Base-by-base conservation (phyloP, 2,888 invertebrate species). In the Ichneumoninae sp. region DNA sequence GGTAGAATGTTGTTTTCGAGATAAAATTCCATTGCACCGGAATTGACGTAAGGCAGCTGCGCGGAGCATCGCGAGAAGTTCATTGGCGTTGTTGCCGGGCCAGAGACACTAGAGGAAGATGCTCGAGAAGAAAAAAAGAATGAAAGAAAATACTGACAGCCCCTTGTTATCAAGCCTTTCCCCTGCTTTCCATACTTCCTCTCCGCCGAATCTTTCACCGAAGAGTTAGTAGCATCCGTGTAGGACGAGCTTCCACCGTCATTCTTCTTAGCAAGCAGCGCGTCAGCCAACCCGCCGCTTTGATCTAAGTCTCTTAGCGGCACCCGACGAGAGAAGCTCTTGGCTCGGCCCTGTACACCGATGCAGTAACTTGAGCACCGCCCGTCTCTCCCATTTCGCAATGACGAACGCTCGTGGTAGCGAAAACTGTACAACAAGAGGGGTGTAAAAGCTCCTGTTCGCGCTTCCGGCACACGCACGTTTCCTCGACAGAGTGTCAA, bases 291-390 rank as follows among this genome's bases (percentile, higher is more conserved):
- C 26, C 30, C 30, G 26, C 33, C 30, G 69, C 69, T 70, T 70
- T 70, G 69, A 70, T 52, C 69, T 10, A 26, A 40, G 54, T 40
- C 73, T 60, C 57, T 57, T 54, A 73, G 73, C 52, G 73, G 73
- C 40, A n/a, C 57, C 54, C 40, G 73, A 63, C 30, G 30, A 63
- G 63, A 71, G 47, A 44, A 73, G 73, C 57, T 57, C 73, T 73
- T 22, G 16, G 36, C 71, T 71, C n/a, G 26, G 52, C 44, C 60
- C 40, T 22, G 73, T 16, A 54, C 54, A 40, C 50, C 30, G 19
- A 19, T 33, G 44, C 13, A 19, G 66, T 65, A 36, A 26, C 26
- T 10, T 16, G 63, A 63, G 57, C 7, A 19, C 33, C 33, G 52
- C 33, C 40, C 40, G 57, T 73, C 19, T 54, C 57, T 19, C 13